Conservation (phyloP, 1,140 invertebrate genomes). For the Homarus americanus region DNA sequence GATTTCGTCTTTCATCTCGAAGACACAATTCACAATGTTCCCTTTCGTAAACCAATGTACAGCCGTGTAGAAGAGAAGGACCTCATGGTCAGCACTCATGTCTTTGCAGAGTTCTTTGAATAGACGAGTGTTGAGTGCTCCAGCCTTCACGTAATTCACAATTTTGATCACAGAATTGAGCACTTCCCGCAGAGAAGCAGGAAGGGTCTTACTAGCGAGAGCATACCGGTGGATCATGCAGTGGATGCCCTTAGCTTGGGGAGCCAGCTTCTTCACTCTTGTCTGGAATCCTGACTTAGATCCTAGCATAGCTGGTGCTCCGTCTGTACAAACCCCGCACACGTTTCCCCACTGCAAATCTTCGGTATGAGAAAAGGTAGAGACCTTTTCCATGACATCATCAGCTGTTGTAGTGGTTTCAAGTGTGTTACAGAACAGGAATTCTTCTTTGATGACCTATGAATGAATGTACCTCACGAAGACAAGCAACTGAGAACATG, state of each 20-base stretch:
- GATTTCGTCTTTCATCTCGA: slow-evolving; percentile 66
- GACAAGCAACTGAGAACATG: too few species aligned
- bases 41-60: slow-evolving; percentile 71
- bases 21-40: slow-evolving; percentile 64
- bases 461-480: too few species aligned
- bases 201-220: too few species aligned
- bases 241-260: slow-evolving; percentile 56
- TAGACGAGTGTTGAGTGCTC: slow-evolving; percentile 69
- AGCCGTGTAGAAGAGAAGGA: slow-evolving; percentile 69
- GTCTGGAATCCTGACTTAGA: slow-evolving; percentile 22
- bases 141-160: slow-evolving; percentile 73
- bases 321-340: too few species aligned
- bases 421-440: slow-evolving; percentile 31
- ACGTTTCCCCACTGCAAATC: slow-evolving; percentile 30
- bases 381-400: too few species aligned
- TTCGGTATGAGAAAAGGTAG: too few species aligned
- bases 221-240: too few species aligned
- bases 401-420: too few species aligned
- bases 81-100: too few species aligned
- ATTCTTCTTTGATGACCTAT: slow-evolving; percentile 43
- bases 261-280: slow-evolving; percentile 51
- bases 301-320: too few species aligned
- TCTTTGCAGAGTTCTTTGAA: too few species aligned
- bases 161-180: slow-evolving; percentile 69
- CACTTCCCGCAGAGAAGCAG: slow-evolving; percentile 57